Base-by-base conservation (phyloP, 2,797 vertebrate species). In the Distichodus sexfasciatus region DNA sequence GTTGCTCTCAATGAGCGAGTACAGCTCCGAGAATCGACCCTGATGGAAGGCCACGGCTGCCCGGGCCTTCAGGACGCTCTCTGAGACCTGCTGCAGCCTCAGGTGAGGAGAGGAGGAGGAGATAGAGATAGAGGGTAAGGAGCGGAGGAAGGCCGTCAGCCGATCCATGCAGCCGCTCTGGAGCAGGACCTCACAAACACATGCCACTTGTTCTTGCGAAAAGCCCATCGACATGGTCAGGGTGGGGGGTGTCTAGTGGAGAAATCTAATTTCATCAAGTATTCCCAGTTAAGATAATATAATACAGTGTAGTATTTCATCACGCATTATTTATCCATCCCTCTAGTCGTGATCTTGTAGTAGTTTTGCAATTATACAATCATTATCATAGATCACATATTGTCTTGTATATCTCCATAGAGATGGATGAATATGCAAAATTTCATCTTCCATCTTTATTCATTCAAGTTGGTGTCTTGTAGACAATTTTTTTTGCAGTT, bases 131-230 rank as follows among this genome's bases (percentile, higher is more conserved):
- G 78, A 62, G 41, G 85, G 85, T 41, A 88, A 82, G 35, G 84
- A 83, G 51, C 0, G 8, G 28, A 92, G 86, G 71, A 91, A 91
- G 15, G 66, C 72, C 0, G 84, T 55, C 3, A 90, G 80, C 10
- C 83, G 88, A 63, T 89, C 89, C 60, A 89, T 83, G 66, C 67
- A 69, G 0, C 89, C 81, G 1, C 81, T 75, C 74, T 87, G 88
- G 41, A 91, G 85, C 2, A 91, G 85, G 58, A 90, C 88, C 77
- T 91, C 89, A 15, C 87, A 90, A 60, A 91, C 62, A 3, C 88
- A 90, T 0, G 82, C 82, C 64, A 90, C 83, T 79, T 90, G 88
- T 64, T 90, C 87, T 6, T 79, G 74, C 11, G 89, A 86, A 81
- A 91, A 90, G 72, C 83, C 78, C 82, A 85, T 85, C 0, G 70